Base-by-base conservation (phyloP, 2,888 invertebrate species). In the Amiota mariae region DNA sequence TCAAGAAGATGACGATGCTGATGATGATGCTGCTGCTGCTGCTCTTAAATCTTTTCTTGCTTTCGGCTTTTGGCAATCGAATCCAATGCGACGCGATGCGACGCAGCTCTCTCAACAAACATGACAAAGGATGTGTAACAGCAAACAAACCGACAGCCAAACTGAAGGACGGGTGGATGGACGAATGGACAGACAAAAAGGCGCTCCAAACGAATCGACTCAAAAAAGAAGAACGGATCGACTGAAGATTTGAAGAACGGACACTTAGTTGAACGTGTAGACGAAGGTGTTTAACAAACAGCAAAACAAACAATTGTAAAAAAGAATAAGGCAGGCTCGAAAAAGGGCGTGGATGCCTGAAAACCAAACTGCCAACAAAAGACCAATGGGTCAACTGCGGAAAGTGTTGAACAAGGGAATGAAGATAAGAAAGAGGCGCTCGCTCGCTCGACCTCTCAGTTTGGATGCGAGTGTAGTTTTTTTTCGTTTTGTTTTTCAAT, bases 221-320 rank as follows among this genome's bases (percentile, higher is more conserved):
- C 9, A 56, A 57, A 63, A 63, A 63, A 54, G 54, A 61, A 54
- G n/a, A 51, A 70, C 57, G 70, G 61, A 48, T 54, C 18, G 13
- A 70, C 57, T 18, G 59, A 61, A 46, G 66, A 12, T n/a, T 20
- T 78, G 80, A 82, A 84, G 84, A 81, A 78, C 80, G 78, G 73
- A 76, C 75, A 73, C 20, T 61, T 15, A 20, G 59, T 24, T 24
- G 78, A 80, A 82, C 83, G 84, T 86, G 87, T 85, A 87, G 85
- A 78, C 81, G 85, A 88, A 86, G 87, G 88, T 87, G 87, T 87
- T 88, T 88, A 85, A 88, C 87, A 87, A 87, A 88, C 87, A 87
- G 86, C 87, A 86, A 87, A 87, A 87, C 87, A 87, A 85, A 85
- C 87, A 87, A 84, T 84, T 84, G 84, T 84, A 80, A 82, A 82